Evolutionary conservation across 1,140 invertebrate species (phyloP), one percentile per base, ranked within the genome.

Genomic region (Polypedilum vanderplanki): DNA sequence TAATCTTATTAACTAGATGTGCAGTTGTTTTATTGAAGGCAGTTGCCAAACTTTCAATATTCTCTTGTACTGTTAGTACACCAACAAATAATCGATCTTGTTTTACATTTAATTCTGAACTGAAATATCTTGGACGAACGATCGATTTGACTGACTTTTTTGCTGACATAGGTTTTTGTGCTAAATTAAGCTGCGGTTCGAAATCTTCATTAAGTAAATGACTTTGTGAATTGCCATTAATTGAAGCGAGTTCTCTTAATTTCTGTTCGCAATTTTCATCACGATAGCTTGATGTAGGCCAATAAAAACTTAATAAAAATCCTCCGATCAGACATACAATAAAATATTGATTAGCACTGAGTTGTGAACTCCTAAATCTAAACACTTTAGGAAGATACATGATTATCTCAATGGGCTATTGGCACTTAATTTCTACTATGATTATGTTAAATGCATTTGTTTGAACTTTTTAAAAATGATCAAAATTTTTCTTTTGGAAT

Each of bases 61-160:
- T 89, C 73, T 90, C 86, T 76, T 89, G 87, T 1, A 88, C 90
- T 3, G 92, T 91, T 75, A 96, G 84, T 65, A 96, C 88, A 2
- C 90, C 94, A 18, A 95, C 88, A 79, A 97, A 92, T n/a, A 97
- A 80, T 80, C 94, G 95, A 41, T 95, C 92, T 20, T 22, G 65
- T 73, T 90, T 86, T 73, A 98, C 96, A 1, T 93, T 94, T 41
- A 98, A 86, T 83, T 98, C 95, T 0, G 94, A 95, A 12, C 92
- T 94, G 82, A 95, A 96, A 85, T 96, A 98, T 40, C 95, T 86
- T 1, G 95, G 95, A 7, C 96, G 86, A 41, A 91, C 83, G 74
- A 93, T 81, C 77, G 80, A 85, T 78, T 82, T 82, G 1, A 80
- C 81, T 80, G 78, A 77, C 78, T 83, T 83, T 75, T 83, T 83